Evolutionary conservation across 1,140 invertebrate genomes (phyloP).

Genomic region (Phocides pigmalion): DNA sequence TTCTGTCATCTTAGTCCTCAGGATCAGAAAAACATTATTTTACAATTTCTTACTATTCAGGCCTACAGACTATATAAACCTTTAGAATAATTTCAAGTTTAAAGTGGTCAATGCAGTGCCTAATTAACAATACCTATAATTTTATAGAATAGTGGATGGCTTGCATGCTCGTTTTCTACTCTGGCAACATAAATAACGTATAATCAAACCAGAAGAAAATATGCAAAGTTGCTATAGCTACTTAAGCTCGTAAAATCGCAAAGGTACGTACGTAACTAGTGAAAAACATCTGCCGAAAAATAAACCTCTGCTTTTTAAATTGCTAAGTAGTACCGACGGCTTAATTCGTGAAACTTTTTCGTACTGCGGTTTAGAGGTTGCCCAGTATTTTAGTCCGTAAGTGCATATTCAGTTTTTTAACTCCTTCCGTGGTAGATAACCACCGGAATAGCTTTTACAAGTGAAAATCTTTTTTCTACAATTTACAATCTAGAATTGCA

Average conservation of each 20-base stretch:
- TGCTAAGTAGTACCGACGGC: slow-evolving; percentile 10
- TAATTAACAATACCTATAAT: no score
- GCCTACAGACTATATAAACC: no score
- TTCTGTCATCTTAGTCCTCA: no score
- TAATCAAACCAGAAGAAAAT: no score
- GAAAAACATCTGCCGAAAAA: slow-evolving; percentile 9
- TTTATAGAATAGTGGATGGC: no score
- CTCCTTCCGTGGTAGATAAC: neutral
- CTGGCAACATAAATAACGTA: no score
- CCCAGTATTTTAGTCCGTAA: slow-evolving; percentile 7
- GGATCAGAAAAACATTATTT: no score
- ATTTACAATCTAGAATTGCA: no score
- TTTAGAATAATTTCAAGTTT: no score
- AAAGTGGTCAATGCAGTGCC: no score
- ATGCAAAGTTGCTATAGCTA: neutral
- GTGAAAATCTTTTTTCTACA: neutral
- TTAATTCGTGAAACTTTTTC: slow-evolving; percentile 21
- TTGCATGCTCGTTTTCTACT: no score
- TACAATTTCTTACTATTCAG: no score
- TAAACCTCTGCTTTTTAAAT: slow-evolving; percentile 24
- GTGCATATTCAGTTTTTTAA: slow-evolving; percentile 10
- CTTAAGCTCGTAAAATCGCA: neutral
- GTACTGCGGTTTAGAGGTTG: slow-evolving; percentile 21
- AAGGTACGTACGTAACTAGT: neutral
- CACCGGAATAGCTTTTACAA: neutral